Percentiles rank a stretch among this genome's conserved stretches.
phyloP scores from a whole-genome alignment of 2,888 invertebrate species.

The Dasysyrphus tricinctus region DNA sequence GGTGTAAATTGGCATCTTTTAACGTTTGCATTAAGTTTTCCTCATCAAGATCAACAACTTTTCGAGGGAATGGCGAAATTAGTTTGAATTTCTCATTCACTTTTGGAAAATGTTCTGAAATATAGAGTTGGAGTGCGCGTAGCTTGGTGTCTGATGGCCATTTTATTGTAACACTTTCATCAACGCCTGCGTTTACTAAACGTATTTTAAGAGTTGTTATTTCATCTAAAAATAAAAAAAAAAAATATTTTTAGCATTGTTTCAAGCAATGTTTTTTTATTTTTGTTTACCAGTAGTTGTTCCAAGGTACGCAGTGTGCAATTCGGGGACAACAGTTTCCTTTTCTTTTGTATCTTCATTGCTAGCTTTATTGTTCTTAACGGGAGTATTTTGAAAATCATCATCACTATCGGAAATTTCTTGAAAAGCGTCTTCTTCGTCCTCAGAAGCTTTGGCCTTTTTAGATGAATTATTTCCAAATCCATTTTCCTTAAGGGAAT shows the following conservation, averaged over 20 bases:
- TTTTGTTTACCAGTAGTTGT: slow-evolving; percentile 26
- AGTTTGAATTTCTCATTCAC: slow-evolving; percentile 81
- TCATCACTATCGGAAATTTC: slow-evolving; percentile 72
- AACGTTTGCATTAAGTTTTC: slow-evolving; percentile 80
- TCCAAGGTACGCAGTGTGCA: slow-evolving; percentile 57
- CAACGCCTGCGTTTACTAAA: slow-evolving; percentile 79
- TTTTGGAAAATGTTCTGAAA: slow-evolving; percentile 81
- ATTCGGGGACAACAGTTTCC: background rate
- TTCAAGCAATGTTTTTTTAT: background rate
- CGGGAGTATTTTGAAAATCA: slow-evolving; percentile 57
- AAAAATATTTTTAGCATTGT: background rate
- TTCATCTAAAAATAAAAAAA: slow-evolving; percentile 74
- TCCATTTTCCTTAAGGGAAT: slow-evolving; percentile 82
- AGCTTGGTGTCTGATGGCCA: slow-evolving; percentile 82
- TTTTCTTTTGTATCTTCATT: slow-evolving; percentile 20
- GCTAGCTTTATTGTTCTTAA: slow-evolving; percentile 5
- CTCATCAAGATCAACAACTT: slow-evolving; percentile 79
- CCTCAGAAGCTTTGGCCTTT: slow-evolving; percentile 35
- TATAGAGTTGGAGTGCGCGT: slow-evolving; percentile 80
- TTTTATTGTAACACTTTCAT: slow-evolving; percentile 81
- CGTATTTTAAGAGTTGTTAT: slow-evolving; percentile 81
- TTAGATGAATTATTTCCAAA: slow-evolving; percentile 44
- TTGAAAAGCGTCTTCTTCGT: slow-evolving; percentile 44
- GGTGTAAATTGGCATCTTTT: slow-evolving; percentile 82
- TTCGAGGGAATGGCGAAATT: slow-evolving; percentile 82